phyloP scores from a whole-genome alignment of 2,797 vertebrate species.

The Triplophysa yarkandensis region DNA sequence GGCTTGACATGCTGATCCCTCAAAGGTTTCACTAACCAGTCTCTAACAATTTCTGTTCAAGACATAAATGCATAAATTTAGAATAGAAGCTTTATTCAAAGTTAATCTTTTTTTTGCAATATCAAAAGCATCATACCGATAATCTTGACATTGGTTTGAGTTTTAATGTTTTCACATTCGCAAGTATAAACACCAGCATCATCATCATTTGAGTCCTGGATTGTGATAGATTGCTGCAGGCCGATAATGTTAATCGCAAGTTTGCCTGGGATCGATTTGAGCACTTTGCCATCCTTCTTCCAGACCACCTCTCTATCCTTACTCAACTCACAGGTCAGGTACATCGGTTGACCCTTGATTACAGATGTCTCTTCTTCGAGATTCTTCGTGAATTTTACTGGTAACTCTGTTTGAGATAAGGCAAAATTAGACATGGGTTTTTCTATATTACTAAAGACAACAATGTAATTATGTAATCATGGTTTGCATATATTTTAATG shows the following conservation, averaged over 20 bases:
- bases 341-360: conserved; percentile 89
- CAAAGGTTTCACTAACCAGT: conserved; percentile 94
- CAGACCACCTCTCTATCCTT: conserved; percentile 91
- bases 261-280: conserved; percentile 82
- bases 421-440: background rate
- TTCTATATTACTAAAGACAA: background rate
- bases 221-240: conserved; percentile 85
- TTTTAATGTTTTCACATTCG: conserved; percentile 83
- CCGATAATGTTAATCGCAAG: conserved; percentile 90
- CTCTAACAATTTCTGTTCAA: conserved; percentile 87
- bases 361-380: conserved; percentile 90
- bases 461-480: background rate
- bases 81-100: background rate
- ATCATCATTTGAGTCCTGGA: conserved; percentile 80
- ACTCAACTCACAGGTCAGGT: conserved; percentile 93
- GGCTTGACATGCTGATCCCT: conserved; percentile 97
- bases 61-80: conserved; percentile 1
- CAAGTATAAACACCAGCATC: conserved; percentile 87
- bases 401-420: conserved; percentile 79
- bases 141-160: conserved; percentile 86
- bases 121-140: conserved; percentile 79
- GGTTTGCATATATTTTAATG: background rate
- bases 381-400: conserved; percentile 88
- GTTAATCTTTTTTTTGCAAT: background rate
- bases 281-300: conserved; percentile 84